A percentile compares a stretch with the other conserved stretches of the same genome.
Conservation (phyloP, 2,888 invertebrate genomes). For the Cynaeus angustus region DNA sequence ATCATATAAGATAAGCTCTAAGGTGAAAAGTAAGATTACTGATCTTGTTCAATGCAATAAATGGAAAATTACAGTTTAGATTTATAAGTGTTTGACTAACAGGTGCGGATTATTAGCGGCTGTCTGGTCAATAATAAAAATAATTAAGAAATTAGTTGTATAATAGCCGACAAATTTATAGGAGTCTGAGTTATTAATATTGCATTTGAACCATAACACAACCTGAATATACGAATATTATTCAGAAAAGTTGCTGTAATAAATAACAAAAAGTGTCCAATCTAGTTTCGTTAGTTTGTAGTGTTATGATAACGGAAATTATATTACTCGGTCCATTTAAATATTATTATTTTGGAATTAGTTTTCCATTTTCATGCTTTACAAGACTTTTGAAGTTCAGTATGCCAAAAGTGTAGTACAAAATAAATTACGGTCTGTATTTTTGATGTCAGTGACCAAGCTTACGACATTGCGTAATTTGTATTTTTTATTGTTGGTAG, state of each 20-base stretch:
- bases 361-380: too few relatives aligned
- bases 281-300: too few relatives aligned
- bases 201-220: not conserved
- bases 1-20: too few relatives aligned
- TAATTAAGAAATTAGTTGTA: conserved; percentile 23
- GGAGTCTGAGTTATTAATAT: conserved; percentile 17
- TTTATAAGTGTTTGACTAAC: conserved; percentile 6
- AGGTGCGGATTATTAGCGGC: conserved; percentile 10
- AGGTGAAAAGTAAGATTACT: not conserved
- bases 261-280: too few relatives aligned
- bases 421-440: too few relatives aligned
- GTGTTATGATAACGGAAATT: too few relatives aligned
- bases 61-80: conserved; percentile 2
- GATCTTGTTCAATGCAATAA: conserved; percentile 3
- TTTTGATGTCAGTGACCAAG: not conserved
- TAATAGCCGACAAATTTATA: conserved; percentile 19
- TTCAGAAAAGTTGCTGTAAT: conserved; percentile 10
- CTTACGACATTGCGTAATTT: conserved; percentile 6
- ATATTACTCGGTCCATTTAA: too few relatives aligned
- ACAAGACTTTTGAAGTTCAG: too few relatives aligned
- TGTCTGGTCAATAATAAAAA: not conserved
- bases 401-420: too few relatives aligned
- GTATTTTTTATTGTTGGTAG: conserved; percentile 13
- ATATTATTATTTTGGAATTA: too few relatives aligned
- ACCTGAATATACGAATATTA: too few relatives aligned